These are phyloP conservation scores for Junonia oenone DNA, from an alignment of 2,888 invertebrate species.

Conservation along the genomic window DNA sequence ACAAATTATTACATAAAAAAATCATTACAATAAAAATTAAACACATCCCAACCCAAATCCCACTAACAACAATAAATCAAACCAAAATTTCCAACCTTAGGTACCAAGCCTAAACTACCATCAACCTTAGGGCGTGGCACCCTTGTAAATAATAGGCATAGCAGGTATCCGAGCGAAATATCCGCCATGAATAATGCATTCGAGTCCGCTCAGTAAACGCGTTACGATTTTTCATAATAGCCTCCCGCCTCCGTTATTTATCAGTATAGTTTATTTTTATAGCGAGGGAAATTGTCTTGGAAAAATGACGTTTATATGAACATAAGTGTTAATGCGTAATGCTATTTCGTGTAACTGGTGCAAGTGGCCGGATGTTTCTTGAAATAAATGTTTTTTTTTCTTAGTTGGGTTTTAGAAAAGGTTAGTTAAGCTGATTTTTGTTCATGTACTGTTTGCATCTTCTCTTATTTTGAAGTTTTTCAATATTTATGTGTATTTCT, in stretches of 20 bases:
- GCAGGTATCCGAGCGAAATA: slow-evolving; percentile 58
- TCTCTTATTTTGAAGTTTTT: not conserved
- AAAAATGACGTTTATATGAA: slow-evolving; percentile 25
- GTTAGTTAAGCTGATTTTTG: too few species aligned
- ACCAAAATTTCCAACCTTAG: not conserved
- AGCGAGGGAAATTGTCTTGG: slow-evolving; percentile 30
- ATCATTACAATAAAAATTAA: too few species aligned
- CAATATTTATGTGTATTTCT: too few species aligned
- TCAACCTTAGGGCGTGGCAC: slow-evolving; percentile 30
- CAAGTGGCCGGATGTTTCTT: not conserved
- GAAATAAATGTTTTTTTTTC: too few species aligned
- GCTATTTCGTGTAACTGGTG: slow-evolving; percentile 1
- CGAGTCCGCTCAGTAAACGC: slow-evolving; percentile 70
- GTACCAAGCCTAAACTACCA: slow-evolving; percentile 5
- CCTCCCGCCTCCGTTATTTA: slow-evolving; percentile 48
- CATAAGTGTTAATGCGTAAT: not conserved
- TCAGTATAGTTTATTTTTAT: slow-evolving; percentile 62
- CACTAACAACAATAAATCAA: too few species aligned
- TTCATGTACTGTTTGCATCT: not conserved
- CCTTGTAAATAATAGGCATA: slow-evolving; percentile 63
- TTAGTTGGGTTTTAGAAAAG: too few species aligned
- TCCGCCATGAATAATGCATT: slow-evolving; percentile 69
- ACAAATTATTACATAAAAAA: too few species aligned
- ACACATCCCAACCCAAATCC: too few species aligned
- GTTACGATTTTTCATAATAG: slow-evolving; percentile 79